Percentiles rank a stretch among this genome's conserved stretches.
phyloP scores from a whole-genome alignment of 2,888 invertebrate genomes.

The Syrphus vitripennis region DNA sequence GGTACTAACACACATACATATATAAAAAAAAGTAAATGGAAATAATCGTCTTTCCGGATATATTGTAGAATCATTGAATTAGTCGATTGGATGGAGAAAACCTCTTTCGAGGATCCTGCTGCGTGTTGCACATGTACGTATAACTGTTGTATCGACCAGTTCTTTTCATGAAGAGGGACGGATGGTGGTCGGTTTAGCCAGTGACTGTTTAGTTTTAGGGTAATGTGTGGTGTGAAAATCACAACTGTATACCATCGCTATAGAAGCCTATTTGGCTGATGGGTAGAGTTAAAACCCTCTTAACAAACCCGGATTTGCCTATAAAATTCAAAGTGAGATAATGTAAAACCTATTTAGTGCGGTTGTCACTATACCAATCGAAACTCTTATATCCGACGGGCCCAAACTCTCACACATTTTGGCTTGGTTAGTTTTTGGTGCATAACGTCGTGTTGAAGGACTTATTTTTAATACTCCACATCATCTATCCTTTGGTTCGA shows the following conservation, averaged over 20 bases:
- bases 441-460: constrained; percentile 42
- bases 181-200: background rate
- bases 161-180: background rate
- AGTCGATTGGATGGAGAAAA: constrained; percentile 19
- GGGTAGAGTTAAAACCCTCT: constrained; percentile 20
- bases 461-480: too few species aligned
- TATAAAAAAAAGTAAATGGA: constrained; percentile 21
- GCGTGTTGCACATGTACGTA: background rate
- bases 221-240: constrained; percentile 13
- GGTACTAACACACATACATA: background rate
- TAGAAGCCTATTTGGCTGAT: constrained; percentile 6
- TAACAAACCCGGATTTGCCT: constrained; percentile 51
- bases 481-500: background rate
- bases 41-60: constrained; percentile 35
- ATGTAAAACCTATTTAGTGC: constrained; percentile 64
- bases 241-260: constrained; percentile 40
- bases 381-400: constrained; percentile 55
- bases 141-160: background rate
- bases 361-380: constrained; percentile 69
- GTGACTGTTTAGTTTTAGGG: too few species aligned
- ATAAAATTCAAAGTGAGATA: constrained; percentile 57
- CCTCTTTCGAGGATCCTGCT: background rate
- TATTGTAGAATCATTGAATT: constrained; percentile 26
- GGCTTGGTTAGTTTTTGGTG: constrained; percentile 32
- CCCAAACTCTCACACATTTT: constrained; percentile 29